These are phyloP conservation scores for Gryllus bimaculatus DNA, from an alignment of 1,140 invertebrate species.

Conservation along the genomic window DNA sequence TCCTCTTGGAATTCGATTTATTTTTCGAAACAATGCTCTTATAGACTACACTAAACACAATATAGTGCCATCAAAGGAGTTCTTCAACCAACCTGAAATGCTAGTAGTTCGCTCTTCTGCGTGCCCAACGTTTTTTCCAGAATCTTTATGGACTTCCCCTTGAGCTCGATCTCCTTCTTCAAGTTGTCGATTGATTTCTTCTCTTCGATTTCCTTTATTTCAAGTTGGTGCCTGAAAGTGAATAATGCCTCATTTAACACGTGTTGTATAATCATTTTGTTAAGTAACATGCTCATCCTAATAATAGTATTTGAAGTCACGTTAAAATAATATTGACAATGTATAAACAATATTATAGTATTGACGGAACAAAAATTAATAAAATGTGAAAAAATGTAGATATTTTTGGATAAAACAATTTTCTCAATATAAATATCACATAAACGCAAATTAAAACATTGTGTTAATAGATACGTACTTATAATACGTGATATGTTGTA, in stretches of 20 bases:
- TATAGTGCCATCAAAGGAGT: not conserved
- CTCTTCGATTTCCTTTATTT: constrained; percentile 36
- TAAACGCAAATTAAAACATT: too few relatives aligned
- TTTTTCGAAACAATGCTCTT: too few relatives aligned
- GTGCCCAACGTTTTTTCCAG: constrained; percentile 29
- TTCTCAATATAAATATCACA: too few relatives aligned
- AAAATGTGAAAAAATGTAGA: too few relatives aligned
- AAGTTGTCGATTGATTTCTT: constrained; percentile 36
- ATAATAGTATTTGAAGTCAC: not conserved
- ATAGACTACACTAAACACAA: too few relatives aligned
- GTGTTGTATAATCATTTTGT: not conserved
- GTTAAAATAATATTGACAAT: not conserved
- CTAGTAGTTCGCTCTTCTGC: constrained; percentile 31
- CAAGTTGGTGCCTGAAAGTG: constrained; percentile 34
- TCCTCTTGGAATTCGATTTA: too few relatives aligned
- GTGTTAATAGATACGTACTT: not conserved
- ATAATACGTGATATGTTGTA: not conserved
- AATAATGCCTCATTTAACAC: not conserved
- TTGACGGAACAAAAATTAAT: too few relatives aligned
- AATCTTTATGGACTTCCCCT: constrained; percentile 30
- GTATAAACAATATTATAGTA: too few relatives aligned
- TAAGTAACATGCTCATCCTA: not conserved
- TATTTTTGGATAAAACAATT: too few relatives aligned
- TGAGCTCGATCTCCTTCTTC: constrained; percentile 34
- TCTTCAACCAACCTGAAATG: constrained; percentile 32